These are phyloP conservation scores for Isurus oxyrinchus DNA, from an alignment of 2,113 vertebrate genomes.

Conservation along the genomic window DNA sequence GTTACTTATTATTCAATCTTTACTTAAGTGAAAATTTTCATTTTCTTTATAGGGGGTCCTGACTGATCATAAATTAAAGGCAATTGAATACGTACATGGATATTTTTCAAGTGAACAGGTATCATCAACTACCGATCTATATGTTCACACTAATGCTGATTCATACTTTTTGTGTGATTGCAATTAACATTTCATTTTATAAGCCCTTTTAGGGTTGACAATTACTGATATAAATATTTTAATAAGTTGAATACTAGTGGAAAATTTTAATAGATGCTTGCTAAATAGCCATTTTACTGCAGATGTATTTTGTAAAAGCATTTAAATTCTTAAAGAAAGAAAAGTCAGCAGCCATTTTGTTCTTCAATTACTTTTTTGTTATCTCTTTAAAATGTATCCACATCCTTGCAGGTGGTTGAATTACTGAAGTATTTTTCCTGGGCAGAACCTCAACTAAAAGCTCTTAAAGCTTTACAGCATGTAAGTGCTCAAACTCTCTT, in stretches of 20 bases:
- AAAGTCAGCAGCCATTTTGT: not conserved
- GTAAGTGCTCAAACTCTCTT: slow-evolving; percentile 59
- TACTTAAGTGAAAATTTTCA: not conserved
- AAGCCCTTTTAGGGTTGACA: not conserved
- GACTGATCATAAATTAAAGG: slow-evolving; percentile 91
- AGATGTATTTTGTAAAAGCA: not conserved
- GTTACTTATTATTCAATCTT: not conserved
- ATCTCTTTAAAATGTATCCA: slow-evolving; percentile 2
- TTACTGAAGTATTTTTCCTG: slow-evolving; percentile 94
- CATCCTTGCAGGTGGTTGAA: slow-evolving; percentile 76
- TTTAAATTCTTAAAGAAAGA: not conserved
- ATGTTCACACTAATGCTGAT: not conserved
- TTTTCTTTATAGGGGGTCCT: slow-evolving; percentile 76
- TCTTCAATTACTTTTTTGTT: not conserved
- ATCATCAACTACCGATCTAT: slow-evolving; percentile 40
- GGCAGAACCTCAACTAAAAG: slow-evolving; percentile 94
- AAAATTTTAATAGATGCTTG: not conserved
- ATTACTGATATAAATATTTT: not conserved
- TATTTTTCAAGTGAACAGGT: slow-evolving; percentile 99
- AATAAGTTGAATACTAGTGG: not conserved
- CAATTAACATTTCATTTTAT: not conserved
- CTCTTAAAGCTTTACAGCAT: slow-evolving; percentile 91
- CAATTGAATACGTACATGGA: slow-evolving; percentile 93
- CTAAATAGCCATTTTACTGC: not conserved
- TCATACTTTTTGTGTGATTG: not conserved